Evolutionary conservation across 2,888 invertebrate genomes (phyloP), one percentile per base, ranked within the genome.

Genomic region (Cosmia pyralina): DNA sequence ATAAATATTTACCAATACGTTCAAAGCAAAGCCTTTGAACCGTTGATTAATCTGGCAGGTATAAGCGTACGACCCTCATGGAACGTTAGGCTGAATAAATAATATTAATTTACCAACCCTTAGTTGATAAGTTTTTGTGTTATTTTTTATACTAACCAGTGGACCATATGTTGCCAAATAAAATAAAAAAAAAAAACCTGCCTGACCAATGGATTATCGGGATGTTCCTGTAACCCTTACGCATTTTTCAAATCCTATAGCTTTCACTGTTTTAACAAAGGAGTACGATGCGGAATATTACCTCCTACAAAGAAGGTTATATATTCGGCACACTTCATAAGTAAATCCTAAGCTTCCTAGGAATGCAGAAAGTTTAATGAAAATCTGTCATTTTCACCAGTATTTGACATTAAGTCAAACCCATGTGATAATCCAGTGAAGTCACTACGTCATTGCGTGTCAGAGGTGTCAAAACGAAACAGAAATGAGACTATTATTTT

Each of bases 21-120:
- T 28, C 57, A 76, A 69, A 76, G 64, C 46, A 38, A 44, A 65
- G 48, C 53, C 53, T 76, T 64, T 70, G 59, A 60, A 34, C 59
- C 50, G 50, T 17, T n/a, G n/a, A 13, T 22, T 76, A 77, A 70
- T 65, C 70, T 76, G 53, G 69, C 59, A 55, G 46, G 46, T 52
- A n/a, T n/a, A 46, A 48, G 69, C 28, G 19, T 6, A 34, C 19
- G 6, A 58, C 48, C 58, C 59, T 55, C 53, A 70, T 46, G 63
- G 46, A 65, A 55, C 76, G 52, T 64, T 69, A 55, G 13, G 28
- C 50, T 50, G 48, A 48, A 70, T 55, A 11, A 34, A n/a, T n/a
- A n/a, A n/a, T n/a, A n/a, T n/a, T n/a, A n/a, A n/a, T n/a, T n/a
- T n/a, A n/a, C n/a, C n/a, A n/a, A n/a, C n/a, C n/a, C n/a, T n/a